Percentiles rank a stretch among this genome's conserved stretches.
Conservation (phyloP, 2,888 invertebrate genomes). For the Orchesellides sinensis region DNA sequence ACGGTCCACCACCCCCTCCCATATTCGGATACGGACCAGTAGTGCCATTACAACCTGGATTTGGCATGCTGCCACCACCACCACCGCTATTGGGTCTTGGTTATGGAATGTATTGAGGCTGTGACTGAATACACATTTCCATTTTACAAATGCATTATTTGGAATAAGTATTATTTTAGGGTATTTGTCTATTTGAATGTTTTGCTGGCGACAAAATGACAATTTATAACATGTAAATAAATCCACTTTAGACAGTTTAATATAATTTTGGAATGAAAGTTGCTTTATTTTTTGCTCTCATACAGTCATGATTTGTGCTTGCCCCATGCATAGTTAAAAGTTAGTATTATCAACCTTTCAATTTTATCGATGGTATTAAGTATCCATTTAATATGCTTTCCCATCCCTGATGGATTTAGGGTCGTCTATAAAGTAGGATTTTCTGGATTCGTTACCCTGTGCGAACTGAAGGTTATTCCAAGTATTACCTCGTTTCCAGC, state of each 20-base stretch:
- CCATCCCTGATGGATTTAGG: neutral
- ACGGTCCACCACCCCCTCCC: conserved; percentile 9
- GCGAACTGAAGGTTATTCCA: neutral
- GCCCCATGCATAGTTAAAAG: too few species aligned
- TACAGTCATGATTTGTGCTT: too few species aligned
- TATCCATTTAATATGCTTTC: neutral
- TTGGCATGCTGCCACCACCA: neutral
- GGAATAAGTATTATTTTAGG: neutral
- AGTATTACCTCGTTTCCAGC: neutral
- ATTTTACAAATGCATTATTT: neutral
- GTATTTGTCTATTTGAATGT: neutral
- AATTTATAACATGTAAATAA: neutral
- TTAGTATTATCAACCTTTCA: neutral
- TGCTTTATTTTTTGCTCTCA: too few species aligned
- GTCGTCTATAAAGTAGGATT: neutral
- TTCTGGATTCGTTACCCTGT: neutral
- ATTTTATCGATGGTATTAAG: neutral
- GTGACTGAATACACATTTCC: neutral
- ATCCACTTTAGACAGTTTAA: neutral
- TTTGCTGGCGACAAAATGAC: neutral
- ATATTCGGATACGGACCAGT: neutral
- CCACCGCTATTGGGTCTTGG: conserved; percentile 6
- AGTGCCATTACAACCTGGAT: too few species aligned
- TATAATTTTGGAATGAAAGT: too few species aligned
- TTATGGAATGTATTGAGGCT: neutral